These are phyloP conservation scores for Sisor rabdophorus DNA, from an alignment of 2,113 vertebrate species.

Conservation along the genomic window DNA sequence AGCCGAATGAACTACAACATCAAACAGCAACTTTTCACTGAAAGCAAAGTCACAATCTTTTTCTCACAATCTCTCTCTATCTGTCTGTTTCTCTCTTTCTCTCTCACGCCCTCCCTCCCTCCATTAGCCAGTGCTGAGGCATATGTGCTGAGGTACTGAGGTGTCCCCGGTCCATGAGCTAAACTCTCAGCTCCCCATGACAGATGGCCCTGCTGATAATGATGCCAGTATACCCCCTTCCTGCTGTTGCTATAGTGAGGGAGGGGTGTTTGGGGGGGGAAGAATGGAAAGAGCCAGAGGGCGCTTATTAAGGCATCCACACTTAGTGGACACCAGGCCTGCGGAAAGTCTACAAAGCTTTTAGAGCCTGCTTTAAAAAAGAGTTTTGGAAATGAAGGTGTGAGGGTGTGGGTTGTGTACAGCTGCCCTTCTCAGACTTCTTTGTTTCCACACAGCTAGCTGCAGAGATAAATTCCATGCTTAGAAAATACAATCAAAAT, in stretches of 20 bases:
- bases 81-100: conserved; percentile 21
- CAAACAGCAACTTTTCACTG: conserved; percentile 17
- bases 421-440: conserved; percentile 19
- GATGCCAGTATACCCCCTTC: conserved; percentile 67
- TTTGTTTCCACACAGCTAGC: conserved; percentile 35
- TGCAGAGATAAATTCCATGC: conserved; percentile 17
- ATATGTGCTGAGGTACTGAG: conserved; percentile 47
- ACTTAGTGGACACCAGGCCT: conserved; percentile 45
- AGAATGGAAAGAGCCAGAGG: conserved; percentile 53
- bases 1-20: conserved; percentile 28
- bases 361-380: conserved; percentile 34
- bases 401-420: conserved; percentile 23
- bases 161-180: conserved; percentile 35
- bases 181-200: conserved; percentile 64
- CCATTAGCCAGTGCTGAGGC: conserved; percentile 37
- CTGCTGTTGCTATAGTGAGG: conserved; percentile 76
- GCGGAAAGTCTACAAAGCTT: conserved; percentile 48
- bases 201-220: conserved; percentile 86
- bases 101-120: conserved; percentile 21
- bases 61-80: conserved; percentile 18
- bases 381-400: conserved; percentile 33
- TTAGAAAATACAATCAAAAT: background rate
- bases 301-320: conserved; percentile 50
- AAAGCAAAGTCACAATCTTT: conserved; percentile 25
- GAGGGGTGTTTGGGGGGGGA: conserved; percentile 43